These are phyloP conservation scores for Pelodiscus sinensis DNA, from an alignment of 2,113 vertebrate genomes.

Conservation along the genomic window DNA sequence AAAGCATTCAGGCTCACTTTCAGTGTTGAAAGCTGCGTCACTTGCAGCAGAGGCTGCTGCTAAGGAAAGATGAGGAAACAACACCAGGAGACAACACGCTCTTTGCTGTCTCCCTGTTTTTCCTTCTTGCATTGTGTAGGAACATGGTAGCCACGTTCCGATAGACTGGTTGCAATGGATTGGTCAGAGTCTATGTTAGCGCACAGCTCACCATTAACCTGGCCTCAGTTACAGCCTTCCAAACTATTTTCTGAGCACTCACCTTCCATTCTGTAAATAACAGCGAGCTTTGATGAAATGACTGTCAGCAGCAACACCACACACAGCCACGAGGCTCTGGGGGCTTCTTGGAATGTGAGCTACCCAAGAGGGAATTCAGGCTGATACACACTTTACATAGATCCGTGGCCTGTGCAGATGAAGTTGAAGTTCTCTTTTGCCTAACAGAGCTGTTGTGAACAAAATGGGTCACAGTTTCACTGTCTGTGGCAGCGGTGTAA, in stretches of 20 bases:
- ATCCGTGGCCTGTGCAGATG: neutral
- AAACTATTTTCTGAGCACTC: constrained; percentile 47
- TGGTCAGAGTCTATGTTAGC: constrained; percentile 73
- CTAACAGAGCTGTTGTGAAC: neutral
- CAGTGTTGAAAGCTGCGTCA: constrained; percentile 47
- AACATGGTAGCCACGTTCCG: neutral
- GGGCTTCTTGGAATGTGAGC: constrained; percentile 16
- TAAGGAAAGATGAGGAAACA: constrained; percentile 60
- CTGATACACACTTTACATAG: neutral
- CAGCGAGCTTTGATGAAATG: constrained; percentile 39
- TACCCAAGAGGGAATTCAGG: constrained; percentile 21
- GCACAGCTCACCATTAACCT: constrained; percentile 71
- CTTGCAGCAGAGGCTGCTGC: constrained; percentile 55
- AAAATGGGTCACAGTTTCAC: neutral
- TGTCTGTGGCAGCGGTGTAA: fast-evolving
- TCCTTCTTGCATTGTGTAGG: neutral
- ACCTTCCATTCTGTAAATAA: constrained; percentile 43
- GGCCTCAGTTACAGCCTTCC: constrained; percentile 17
- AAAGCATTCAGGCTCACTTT: constrained; percentile 46
- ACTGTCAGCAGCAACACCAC: neutral
- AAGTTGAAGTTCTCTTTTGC: neutral
- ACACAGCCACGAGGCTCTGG: neutral
- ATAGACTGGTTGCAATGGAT: neutral
- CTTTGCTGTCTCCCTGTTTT: constrained; percentile 22
- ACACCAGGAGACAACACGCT: neutral